phyloP scores from a whole-genome alignment of 1,140 invertebrate genomes.

The Drosophila ohnishii region DNA sequence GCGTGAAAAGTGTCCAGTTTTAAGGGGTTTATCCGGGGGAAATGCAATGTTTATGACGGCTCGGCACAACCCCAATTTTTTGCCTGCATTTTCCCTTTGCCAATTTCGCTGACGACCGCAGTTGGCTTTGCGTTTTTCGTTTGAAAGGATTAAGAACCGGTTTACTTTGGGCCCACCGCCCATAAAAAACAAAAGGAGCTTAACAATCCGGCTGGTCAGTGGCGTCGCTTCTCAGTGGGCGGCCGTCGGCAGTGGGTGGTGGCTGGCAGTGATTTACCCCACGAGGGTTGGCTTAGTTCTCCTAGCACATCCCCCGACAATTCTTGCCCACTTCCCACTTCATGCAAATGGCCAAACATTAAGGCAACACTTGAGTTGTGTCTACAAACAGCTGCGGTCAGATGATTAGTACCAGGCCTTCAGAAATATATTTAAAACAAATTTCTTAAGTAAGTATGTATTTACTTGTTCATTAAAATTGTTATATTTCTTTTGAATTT shows the following conservation, averaged over 20 bases:
- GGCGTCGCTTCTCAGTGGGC: conserved; percentile 25
- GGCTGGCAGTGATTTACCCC: conserved; percentile 43
- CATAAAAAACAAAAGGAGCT: conserved; percentile 38
- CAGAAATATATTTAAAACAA: not conserved
- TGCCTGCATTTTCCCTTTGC: conserved; percentile 1
- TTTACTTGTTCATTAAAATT: not conserved
- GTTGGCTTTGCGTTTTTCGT: conserved; percentile 50
- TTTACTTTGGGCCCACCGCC: conserved; percentile 18
- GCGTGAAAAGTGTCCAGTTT: conserved; percentile 13
- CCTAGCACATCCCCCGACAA: conserved; percentile 2
- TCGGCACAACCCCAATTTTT: conserved; percentile 35
- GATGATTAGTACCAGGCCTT: not conserved
- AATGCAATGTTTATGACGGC: conserved; percentile 21
- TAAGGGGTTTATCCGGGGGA: conserved; percentile 1
- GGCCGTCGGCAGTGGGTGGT: conserved; percentile 13
- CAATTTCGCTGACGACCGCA: conserved; percentile 41
- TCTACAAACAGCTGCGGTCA: conserved; percentile 30
- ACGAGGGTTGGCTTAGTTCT: conserved; percentile 32
- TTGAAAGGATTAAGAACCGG: conserved; percentile 60
- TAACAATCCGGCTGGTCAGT: conserved; percentile 44
- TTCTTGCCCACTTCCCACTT: conserved; percentile 28
- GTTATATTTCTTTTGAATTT: not conserved
- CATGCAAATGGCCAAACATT: conserved; percentile 66
- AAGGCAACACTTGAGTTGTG: conserved; percentile 56
- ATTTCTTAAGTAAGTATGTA: no score